Evolutionary conservation across 1,140 invertebrate genomes (phyloP), one percentile per base, ranked within the genome.

Genomic region (Danaus plexippus): DNA sequence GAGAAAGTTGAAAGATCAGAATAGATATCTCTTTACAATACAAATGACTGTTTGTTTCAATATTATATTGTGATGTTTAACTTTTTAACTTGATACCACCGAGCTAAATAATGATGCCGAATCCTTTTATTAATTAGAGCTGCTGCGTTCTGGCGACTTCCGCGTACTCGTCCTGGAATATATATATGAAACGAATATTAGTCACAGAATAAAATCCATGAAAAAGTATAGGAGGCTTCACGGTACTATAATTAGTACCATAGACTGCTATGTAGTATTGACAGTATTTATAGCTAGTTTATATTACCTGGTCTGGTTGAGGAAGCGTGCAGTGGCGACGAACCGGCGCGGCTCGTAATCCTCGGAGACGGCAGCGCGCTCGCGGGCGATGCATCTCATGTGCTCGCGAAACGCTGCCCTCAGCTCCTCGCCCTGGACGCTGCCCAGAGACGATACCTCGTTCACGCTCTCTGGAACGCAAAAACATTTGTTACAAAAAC

Each of bases 331-430:
- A 9, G 66, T 69, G n/a, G 73, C 63, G 0, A 66, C 57, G 51
- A 57, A 71, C 2, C 66, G 64, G 15, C 41, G 48, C 1, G 69
- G 64, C 42, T 73, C 69, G 59, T 76, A 80, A 52, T 80, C 75
- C 0, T 53, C 61, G n/a, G 69, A 71, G 45, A 46, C 47, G 22
- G 57, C 52, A 13, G 75, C 67, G 41, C 77, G 62, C 9, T 55
- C 15, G 7, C 66, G 61, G 0, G 67, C 56, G 8, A 72, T 44
- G 7, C 22, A 52, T 9, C 77, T 70, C 63, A 80, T 66, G 50
- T 73, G 69, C 43, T 75, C 77, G 9, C 69, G 54, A 61, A 80
- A 71, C 5, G 71, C 66, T 0, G 43, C 51, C 9, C 72, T 66
- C 6, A 77, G 53, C 1, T 61, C 52, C 1, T 45, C 42, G 54